Percentiles rank a stretch among this genome's conserved stretches.
phyloP scores from a whole-genome alignment of 2,797 vertebrate species.

The Lagorchestes hirsutus region DNA sequence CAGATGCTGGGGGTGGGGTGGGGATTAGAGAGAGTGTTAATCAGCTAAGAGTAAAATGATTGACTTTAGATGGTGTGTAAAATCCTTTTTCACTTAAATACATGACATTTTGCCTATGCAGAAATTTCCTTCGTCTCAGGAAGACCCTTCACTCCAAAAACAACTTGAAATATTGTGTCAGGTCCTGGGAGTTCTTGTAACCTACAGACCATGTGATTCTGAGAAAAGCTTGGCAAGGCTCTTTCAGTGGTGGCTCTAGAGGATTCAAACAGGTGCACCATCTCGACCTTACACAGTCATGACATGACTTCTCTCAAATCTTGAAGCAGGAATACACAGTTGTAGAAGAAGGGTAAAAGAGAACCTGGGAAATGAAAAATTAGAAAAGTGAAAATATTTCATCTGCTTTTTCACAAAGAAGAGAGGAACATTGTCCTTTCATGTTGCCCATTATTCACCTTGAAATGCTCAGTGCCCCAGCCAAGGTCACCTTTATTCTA shows the following conservation, averaged over 20 bases:
- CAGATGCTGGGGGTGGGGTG: background rate
- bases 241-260: slow-evolving; percentile 68
- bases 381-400: slow-evolving; percentile 52
- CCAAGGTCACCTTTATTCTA: background rate
- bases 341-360: slow-evolving; percentile 52
- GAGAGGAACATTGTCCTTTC: background rate
- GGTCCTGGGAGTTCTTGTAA: slow-evolving; percentile 45
- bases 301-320: slow-evolving; percentile 63
- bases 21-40: background rate
- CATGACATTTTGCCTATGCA: slow-evolving; percentile 58
- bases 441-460: background rate
- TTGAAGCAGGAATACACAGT: slow-evolving; percentile 52
- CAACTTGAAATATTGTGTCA: slow-evolving; percentile 57
- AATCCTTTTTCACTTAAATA: background rate
- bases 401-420: slow-evolving; percentile 44
- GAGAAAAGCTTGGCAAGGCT: slow-evolving; percentile 62
- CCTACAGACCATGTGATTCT: slow-evolving; percentile 33
- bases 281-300: slow-evolving; percentile 64
- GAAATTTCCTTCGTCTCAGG: slow-evolving; percentile 61
- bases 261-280: slow-evolving; percentile 61
- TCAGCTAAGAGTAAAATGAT: background rate
- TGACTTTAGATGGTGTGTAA: background rate
- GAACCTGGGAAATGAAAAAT: slow-evolving; percentile 63
- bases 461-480: background rate
- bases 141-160: slow-evolving; percentile 61